phyloP scores from a whole-genome alignment of 2,113 vertebrate genomes.

The Heterotis niloticus region DNA sequence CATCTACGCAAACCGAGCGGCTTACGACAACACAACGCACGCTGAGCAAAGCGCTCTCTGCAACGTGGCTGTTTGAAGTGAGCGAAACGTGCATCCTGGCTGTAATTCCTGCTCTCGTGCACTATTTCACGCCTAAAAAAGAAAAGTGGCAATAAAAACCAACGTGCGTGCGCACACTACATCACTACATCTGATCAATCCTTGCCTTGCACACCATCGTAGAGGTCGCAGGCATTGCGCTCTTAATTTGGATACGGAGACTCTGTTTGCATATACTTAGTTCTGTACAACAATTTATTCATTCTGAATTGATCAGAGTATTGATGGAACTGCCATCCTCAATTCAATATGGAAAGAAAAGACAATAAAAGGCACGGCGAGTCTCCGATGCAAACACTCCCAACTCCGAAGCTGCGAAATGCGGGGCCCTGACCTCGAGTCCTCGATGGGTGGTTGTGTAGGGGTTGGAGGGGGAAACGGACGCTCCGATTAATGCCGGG shows the following conservation, averaged over 20 bases:
- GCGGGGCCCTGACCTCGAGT: not conserved
- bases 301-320: slow-evolving; percentile 78
- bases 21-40: not conserved
- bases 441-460: not conserved
- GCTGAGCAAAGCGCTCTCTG: not conserved
- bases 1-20: not conserved
- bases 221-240: slow-evolving; percentile 35
- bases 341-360: slow-evolving; percentile 39
- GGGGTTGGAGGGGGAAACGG: not conserved
- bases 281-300: slow-evolving; percentile 78
- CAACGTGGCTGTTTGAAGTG: not conserved
- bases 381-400: slow-evolving; percentile 1
- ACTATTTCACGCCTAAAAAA: not conserved
- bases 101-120: not conserved
- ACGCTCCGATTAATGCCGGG: not conserved
- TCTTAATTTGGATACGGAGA: slow-evolving; percentile 74
- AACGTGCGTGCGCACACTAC: no score
- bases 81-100: not conserved
- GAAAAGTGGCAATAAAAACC: not conserved
- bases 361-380: slow-evolving; percentile 36
- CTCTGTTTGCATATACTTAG: slow-evolving; percentile 77
- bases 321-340: slow-evolving; percentile 56
- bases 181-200: slow-evolving; percentile 14
- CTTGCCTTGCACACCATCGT: not conserved
- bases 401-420: not conserved